These are phyloP conservation scores for Drosophila serrata DNA, from an alignment of 1,140 invertebrate genomes.

Conservation along the genomic window DNA sequence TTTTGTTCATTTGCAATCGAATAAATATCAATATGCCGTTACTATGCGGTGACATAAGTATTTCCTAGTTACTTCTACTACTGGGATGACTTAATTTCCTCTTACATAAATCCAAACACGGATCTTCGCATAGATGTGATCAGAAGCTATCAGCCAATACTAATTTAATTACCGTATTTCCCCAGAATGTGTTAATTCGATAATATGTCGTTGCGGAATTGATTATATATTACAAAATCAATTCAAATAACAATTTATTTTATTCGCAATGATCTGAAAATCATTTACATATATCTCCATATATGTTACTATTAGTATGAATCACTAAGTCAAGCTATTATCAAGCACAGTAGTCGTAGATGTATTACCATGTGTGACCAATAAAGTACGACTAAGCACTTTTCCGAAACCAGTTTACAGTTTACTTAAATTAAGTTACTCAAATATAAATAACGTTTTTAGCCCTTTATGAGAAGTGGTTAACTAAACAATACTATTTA, in stretches of 20 bases:
- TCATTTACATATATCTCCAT: slow-evolving; percentile 4
- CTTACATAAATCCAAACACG: slow-evolving; percentile 9
- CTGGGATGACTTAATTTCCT: background rate
- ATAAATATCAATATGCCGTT: background rate
- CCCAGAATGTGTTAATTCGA: background rate
- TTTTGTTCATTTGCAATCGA: background rate
- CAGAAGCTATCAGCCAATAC: background rate
- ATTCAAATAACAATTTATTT: background rate
- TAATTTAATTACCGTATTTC: background rate
- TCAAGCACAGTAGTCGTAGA: background rate
- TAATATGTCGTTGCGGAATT: background rate
- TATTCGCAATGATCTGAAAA: background rate
- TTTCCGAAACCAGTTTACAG: background rate
- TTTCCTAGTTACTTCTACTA: background rate
- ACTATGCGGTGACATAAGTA: background rate
- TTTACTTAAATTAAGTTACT: background rate
- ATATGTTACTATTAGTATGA: background rate
- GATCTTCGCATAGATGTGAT: background rate
- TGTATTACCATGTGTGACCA: background rate
- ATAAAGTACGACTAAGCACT: background rate
- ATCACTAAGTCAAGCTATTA: background rate
- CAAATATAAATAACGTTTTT: background rate
- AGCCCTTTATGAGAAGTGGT: background rate
- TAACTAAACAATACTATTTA: background rate
- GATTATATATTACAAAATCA: slow-evolving; percentile 7